Base-by-base conservation (phyloP, 2,888 invertebrate genomes). In the Podabrus alpinus region DNA sequence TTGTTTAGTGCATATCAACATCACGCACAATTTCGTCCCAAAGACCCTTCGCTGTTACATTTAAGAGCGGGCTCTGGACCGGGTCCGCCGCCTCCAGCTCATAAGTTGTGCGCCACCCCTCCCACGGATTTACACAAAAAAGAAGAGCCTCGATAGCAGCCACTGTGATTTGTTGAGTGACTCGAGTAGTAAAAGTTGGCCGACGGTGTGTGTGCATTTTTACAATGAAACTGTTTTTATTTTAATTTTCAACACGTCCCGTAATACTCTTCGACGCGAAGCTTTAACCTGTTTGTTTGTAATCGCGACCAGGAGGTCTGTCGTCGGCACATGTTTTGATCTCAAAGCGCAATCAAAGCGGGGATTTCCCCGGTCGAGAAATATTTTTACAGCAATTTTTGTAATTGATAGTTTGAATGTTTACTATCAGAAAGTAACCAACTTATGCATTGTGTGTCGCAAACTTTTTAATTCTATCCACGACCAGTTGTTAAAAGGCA, bases 1-100 rank as follows among this genome's bases (percentile, higher is more conserved):
- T 91, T 94, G 84, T 91, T 93, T 84, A 92, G 90, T 80, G 92
- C 93, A 78, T 94, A 94, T 74, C 76, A 84, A 78, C 81, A 82
- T 71, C 80, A 81, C 66, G 84, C 86, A 84, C 88, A 91, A 81
- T 86, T 88, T 76, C 85, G 90, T 68, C 83, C 85, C 16, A 90
- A 90, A 83, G 90, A 90, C 78, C 89, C 90, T 3, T 86, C 86
- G 2, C 84, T 91, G 80, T 88, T 91, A 81, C 90, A 90, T 81
- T 87, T 90, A 85, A 88, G 89, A 80, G 88, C 89, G 66, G 88
- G 88, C 45, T 88, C 89, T 7, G 89, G 89, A 0, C 89, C 89
- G 1, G 88, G 89, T 1, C 89, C 89, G 0, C 88, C 88, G 61
- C 87, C 87, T 0, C 87, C 88, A 72, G 87, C 89, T 66, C 86